A percentile compares a stretch with the other conserved stretches of the same genome.
These are phyloP conservation scores for Chascanopsetta lugubris DNA, from an alignment of 2,113 vertebrate genomes.

Conservation along the genomic window DNA sequence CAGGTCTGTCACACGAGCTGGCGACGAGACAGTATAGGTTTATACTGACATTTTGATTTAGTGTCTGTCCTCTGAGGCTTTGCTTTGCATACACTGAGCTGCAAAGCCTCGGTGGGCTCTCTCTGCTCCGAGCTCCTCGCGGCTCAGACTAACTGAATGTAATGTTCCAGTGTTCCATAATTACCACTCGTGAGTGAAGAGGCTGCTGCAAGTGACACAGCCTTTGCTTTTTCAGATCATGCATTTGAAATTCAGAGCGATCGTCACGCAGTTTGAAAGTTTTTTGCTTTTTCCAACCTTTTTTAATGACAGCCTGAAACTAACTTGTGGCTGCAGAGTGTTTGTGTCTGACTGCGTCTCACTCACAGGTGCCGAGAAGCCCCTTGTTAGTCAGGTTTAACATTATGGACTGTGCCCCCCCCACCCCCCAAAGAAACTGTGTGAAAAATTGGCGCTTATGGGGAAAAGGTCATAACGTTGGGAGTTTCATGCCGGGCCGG, in stretches of 20 bases:
- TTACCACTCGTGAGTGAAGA: not conserved
- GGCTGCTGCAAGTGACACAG: not conserved
- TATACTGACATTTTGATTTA: not conserved
- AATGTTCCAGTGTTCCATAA: not conserved
- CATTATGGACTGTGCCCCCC: not conserved
- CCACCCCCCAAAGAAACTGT: not conserved
- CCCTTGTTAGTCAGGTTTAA: not conserved
- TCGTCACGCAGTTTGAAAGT: not conserved
- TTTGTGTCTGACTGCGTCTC: not conserved
- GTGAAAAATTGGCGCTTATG: not conserved
- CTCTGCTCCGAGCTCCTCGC: not conserved
- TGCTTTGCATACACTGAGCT: not conserved
- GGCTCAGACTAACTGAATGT: not conserved
- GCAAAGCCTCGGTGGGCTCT: not conserved
- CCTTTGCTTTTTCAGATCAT: not conserved
- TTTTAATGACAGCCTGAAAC: not conserved
- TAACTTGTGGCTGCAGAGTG: not conserved
- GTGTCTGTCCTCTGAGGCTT: not conserved
- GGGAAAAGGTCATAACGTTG: not conserved
- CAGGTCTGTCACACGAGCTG: too few species aligned
- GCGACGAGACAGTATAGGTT: not conserved
- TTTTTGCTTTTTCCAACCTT: not conserved
- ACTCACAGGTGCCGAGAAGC: not conserved
- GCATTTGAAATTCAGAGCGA: not conserved
- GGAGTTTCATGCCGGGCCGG: not conserved